Evolutionary conservation across 2,797 vertebrate species (phyloP).

Genomic region (Pagetopsis macropterus): DNA sequence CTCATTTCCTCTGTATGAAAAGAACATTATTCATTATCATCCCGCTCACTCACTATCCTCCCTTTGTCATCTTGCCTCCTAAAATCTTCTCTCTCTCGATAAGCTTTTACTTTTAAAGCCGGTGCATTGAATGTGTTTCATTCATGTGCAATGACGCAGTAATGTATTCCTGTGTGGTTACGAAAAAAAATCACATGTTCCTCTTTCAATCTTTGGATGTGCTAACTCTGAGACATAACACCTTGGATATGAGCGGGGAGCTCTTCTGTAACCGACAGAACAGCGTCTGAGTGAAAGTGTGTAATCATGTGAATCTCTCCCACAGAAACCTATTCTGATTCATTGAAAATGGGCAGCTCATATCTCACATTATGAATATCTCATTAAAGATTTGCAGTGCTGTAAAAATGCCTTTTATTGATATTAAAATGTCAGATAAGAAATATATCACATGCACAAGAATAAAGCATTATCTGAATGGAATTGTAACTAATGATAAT

Average conservation of each 20-base stretch:
- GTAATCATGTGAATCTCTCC: slow-evolving; percentile 19
- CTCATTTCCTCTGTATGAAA: slow-evolving; percentile 20
- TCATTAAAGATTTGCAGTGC: background rate
- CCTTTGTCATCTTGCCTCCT: slow-evolving; percentile 14
- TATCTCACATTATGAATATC: background rate
- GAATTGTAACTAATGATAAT: background rate
- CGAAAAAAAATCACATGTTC: slow-evolving; percentile 30
- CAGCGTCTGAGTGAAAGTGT: slow-evolving; percentile 34
- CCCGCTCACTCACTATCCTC: slow-evolving; percentile 21
- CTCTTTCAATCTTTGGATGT: slow-evolving; percentile 52
- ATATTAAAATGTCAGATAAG: slow-evolving; percentile 5
- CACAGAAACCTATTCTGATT: background rate
- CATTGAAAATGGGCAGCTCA: slow-evolving; percentile 12
- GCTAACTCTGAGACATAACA: slow-evolving; percentile 57
- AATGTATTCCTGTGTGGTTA: slow-evolving; percentile 35
- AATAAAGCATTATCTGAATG: background rate
- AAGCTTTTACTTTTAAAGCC: slow-evolving; percentile 12
- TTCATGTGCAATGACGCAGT: slow-evolving; percentile 30
- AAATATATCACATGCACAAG: background rate
- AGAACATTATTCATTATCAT: background rate
- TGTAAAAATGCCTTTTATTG: slow-evolving; percentile 2
- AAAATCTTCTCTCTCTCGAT: slow-evolving; percentile 5
- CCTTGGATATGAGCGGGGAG: slow-evolving; percentile 46
- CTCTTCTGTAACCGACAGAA: slow-evolving; percentile 40
- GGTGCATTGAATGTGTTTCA: slow-evolving; percentile 15